Evolutionary conservation across 2,113 vertebrate species (phyloP).

Genomic region (Ptilorrhoa leucosticta): DNA sequence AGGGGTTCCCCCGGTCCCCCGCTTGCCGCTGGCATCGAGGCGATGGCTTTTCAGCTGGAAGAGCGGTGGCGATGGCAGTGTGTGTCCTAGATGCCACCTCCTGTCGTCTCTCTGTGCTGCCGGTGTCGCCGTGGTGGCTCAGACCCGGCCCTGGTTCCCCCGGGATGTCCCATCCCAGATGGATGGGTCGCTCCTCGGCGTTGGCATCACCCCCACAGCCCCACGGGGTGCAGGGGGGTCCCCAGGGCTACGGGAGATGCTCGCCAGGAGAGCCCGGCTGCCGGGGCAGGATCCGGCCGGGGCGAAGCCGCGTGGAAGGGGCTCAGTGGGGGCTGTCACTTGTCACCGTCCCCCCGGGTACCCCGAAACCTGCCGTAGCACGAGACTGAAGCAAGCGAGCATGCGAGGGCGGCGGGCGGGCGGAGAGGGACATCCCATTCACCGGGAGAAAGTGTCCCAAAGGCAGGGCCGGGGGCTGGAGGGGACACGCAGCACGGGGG

Average conservation of each 20-base stretch:
- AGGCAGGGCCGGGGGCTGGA: not conserved
- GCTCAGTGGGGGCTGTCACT: not conserved
- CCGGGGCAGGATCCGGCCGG: not conserved
- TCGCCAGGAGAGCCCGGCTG: not conserved
- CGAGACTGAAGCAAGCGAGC: constrained; percentile 66
- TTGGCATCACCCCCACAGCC: not conserved
- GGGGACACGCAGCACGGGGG: not conserved
- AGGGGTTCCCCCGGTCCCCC: not conserved
- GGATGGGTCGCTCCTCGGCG: not conserved
- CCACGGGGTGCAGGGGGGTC: accelerated
- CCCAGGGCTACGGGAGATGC: not conserved
- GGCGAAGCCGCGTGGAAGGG: not conserved
- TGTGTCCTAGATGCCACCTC: not conserved
- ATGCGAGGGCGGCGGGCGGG: constrained; percentile 45
- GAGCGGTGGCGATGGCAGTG: not conserved
- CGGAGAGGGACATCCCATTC: not conserved
- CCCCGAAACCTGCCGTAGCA: constrained; percentile 32
- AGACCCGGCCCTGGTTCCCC: not conserved
- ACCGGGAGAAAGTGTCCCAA: not conserved
- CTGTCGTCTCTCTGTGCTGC: not conserved
- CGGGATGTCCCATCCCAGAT: not conserved
- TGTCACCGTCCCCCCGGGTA: not conserved
- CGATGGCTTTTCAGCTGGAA: constrained; percentile 27
- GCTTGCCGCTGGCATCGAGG: not conserved
- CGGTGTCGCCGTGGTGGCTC: not conserved